phyloP scores from a whole-genome alignment of 1,140 invertebrate genomes.

The Pseudomyrmex sp. region DNA sequence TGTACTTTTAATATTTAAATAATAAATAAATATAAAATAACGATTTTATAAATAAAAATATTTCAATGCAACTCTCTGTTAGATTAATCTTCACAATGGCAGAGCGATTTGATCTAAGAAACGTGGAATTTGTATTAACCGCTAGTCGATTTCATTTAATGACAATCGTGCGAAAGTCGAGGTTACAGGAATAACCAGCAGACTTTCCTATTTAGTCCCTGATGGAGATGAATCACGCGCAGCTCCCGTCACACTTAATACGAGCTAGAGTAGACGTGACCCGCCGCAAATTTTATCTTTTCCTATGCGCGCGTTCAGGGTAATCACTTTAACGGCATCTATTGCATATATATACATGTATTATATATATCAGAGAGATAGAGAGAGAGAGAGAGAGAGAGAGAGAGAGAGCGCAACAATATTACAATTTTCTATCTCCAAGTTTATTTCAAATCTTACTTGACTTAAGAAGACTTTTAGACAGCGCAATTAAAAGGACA shows the following conservation, averaged over 20 bases:
- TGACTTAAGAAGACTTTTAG: no score
- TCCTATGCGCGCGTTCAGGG: neutral
- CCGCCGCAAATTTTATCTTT: conserved; percentile 22
- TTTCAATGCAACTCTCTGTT: no score
- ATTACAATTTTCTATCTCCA: neutral
- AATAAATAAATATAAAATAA: no score
- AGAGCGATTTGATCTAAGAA: conserved; percentile 3
- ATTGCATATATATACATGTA: neutral
- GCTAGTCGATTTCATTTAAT: conserved; percentile 33
- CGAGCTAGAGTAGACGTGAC: conserved; percentile 21
- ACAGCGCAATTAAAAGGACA: no score
- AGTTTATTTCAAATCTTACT: conserved; percentile 3
- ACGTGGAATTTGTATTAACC: neutral
- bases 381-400: no score
- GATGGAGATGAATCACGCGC: conserved; percentile 45
- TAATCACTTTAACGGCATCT: conserved; percentile 9
- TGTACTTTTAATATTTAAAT: neutral
- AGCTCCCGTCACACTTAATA: conserved; percentile 35
- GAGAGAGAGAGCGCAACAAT: no score
- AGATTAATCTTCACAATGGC: no score
- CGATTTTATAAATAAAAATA: no score
- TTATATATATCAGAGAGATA: neutral
- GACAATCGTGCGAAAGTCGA: conserved; percentile 50
- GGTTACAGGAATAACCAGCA: conserved; percentile 23
- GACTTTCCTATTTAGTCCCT: conserved; percentile 43